These are phyloP conservation scores for Cololabis saira DNA, from an alignment of 2,113 vertebrate species.

Conservation along the genomic window DNA sequence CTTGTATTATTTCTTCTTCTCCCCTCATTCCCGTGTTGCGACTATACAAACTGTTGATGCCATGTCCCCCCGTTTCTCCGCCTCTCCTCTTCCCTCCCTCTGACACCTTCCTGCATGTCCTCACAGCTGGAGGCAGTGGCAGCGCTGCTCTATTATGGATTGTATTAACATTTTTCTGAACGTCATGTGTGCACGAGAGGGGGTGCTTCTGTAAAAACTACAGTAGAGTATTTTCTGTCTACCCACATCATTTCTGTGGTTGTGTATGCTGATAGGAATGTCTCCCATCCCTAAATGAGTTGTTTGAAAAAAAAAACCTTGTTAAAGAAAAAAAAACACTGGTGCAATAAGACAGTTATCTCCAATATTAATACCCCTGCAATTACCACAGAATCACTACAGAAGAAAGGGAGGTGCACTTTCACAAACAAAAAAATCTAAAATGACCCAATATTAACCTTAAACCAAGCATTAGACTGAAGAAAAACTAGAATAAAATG, in stretches of 20 bases:
- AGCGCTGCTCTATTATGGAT: constrained; percentile 52
- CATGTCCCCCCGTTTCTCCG: constrained; percentile 82
- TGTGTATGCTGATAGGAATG: constrained; percentile 68
- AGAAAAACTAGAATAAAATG: constrained; percentile 37
- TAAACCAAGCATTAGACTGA: background rate
- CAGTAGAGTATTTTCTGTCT: constrained; percentile 35
- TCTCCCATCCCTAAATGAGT: constrained; percentile 61
- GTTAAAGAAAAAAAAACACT: too few relatives aligned
- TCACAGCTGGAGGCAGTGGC: constrained; percentile 67
- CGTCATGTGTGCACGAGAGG: constrained; percentile 36
- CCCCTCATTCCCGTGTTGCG: constrained; percentile 31
- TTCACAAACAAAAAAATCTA: constrained; percentile 11
- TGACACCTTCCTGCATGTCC: constrained; percentile 63
- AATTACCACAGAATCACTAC: too few relatives aligned
- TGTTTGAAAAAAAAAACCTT: too few relatives aligned
- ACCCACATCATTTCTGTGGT: constrained; percentile 59
- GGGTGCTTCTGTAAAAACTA: constrained; percentile 55
- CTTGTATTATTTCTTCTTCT: constrained; percentile 36
- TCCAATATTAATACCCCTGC: too few relatives aligned
- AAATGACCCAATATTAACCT: constrained; percentile 27
- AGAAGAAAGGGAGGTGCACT: constrained; percentile 11
- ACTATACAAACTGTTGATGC: constrained; percentile 54
- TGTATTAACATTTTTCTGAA: constrained; percentile 72
- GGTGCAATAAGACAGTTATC: too few relatives aligned
- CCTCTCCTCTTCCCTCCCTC: constrained; percentile 71